Conservation (phyloP, 2,888 invertebrate species). For the Morpho deidamia region DNA sequence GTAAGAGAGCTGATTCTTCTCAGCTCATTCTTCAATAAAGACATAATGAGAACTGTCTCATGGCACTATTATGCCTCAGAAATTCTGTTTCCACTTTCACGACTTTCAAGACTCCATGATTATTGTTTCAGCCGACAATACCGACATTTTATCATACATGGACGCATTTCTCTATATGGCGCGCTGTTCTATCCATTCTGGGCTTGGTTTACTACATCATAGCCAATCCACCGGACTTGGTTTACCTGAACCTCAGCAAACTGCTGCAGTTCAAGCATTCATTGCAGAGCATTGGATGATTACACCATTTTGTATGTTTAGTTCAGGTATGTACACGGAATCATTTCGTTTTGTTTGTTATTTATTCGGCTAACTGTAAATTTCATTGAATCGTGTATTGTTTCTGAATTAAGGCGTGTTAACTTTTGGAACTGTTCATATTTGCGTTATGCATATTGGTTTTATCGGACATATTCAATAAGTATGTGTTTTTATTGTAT, state of each 20-base stretch:
- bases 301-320: neutral
- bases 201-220: slow-evolving; percentile 78
- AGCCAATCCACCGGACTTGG: slow-evolving; percentile 71
- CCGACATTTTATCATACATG: slow-evolving; percentile 76
- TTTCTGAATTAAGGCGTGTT: no score
- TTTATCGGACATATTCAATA: no score
- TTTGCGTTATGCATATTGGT: no score
- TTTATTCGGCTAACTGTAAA: no score
- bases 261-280: slow-evolving; percentile 65
- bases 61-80: slow-evolving; percentile 45
- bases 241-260: slow-evolving; percentile 69
- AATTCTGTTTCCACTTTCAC: slow-evolving; percentile 49
- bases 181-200: slow-evolving; percentile 76
- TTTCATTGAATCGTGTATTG: no score
- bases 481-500: no score
- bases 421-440: no score
- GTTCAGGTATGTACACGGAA: no score
- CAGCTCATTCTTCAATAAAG: slow-evolving; percentile 27
- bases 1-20: slow-evolving; percentile 28
- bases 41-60: slow-evolving; percentile 55
- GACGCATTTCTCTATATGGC: slow-evolving; percentile 80
- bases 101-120: neutral
- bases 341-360: no score
- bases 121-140: slow-evolving; percentile 66
- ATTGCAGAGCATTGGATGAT: slow-evolving; percentile 69